Evolutionary conservation across 2,797 vertebrate species (phyloP).

Genomic region (Liasis olivaceus): DNA sequence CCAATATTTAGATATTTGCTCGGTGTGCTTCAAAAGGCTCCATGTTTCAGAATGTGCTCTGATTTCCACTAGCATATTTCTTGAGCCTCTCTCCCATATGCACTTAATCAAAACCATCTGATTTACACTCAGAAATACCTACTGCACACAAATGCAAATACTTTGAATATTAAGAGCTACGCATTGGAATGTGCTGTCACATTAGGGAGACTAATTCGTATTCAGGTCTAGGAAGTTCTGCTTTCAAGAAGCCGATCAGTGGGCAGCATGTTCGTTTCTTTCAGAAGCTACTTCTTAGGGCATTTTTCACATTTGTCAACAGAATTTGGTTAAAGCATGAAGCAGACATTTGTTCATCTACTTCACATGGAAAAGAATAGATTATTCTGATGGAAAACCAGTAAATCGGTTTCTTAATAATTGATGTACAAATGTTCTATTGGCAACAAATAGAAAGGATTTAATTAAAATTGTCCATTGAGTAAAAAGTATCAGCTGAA

Average conservation of each 20-base stretch:
- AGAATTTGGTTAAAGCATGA: constrained; percentile 11
- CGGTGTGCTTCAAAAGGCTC: constrained; percentile 47
- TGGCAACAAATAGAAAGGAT: constrained; percentile 8
- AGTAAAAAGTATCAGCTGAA: neutral
- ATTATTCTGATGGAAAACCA: neutral
- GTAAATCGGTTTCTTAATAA: neutral
- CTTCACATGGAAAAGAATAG: neutral
- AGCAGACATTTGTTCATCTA: constrained; percentile 3
- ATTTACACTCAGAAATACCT: constrained; percentile 52
- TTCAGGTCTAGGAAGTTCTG: constrained; percentile 46
- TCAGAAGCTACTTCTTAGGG: neutral
- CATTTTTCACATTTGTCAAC: constrained; percentile 21
- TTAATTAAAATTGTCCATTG: neutral
- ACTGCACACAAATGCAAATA: constrained; percentile 56
- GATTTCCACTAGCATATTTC: constrained; percentile 48
- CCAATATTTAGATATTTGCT: constrained; percentile 57
- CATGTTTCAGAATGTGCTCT: constrained; percentile 47
- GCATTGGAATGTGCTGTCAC: constrained; percentile 39
- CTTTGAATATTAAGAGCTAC: constrained; percentile 39
- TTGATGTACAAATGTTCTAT: constrained; percentile 7
- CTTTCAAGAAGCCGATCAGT: neutral
- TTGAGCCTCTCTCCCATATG: constrained; percentile 40
- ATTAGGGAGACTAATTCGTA: constrained; percentile 43
- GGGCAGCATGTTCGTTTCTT: constrained; percentile 1
- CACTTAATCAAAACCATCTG: constrained; percentile 66